Conservation (phyloP, 2,113 vertebrate species). For the Murina feae region DNA sequence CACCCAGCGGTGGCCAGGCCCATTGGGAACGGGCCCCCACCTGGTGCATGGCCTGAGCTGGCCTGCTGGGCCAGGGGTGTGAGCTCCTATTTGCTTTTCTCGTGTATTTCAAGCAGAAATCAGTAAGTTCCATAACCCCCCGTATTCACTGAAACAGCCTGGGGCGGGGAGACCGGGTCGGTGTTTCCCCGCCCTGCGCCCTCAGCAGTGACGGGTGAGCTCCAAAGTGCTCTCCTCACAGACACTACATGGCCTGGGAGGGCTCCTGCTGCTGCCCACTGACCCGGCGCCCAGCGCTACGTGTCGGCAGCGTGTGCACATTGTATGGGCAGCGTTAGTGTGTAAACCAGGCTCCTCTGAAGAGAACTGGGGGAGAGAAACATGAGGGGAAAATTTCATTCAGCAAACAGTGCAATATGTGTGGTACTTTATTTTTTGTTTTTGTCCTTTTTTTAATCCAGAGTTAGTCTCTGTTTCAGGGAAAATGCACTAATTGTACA, state of each 20-base stretch:
- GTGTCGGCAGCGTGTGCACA: slow-evolving; percentile 65
- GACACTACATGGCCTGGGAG: slow-evolving; percentile 52
- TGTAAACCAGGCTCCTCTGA: slow-evolving; percentile 76
- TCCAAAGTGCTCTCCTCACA: slow-evolving; percentile 49
- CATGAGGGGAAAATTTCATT: slow-evolving; percentile 79
- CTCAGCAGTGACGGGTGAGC: slow-evolving; percentile 32
- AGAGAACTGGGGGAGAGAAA: slow-evolving; percentile 81
- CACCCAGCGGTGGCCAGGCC: background rate
- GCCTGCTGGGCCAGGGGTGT: background rate
- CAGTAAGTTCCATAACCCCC: background rate
- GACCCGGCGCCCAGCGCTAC: too few relatives aligned
- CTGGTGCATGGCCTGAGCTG: background rate
- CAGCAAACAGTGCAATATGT: slow-evolving; percentile 84
- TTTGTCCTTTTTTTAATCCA: slow-evolving; percentile 78
- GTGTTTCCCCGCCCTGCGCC: background rate
- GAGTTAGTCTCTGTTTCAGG: slow-evolving; percentile 79
- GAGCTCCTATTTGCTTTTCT: slow-evolving; percentile 9
- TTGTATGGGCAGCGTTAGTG: slow-evolving; percentile 69
- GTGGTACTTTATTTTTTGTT: slow-evolving; percentile 78
- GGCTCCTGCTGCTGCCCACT: background rate
- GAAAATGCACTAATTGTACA: slow-evolving; percentile 79
- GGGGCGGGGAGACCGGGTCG: background rate
- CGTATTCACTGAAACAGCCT: background rate
- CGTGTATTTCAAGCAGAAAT: slow-evolving; percentile 5
- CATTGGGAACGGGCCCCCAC: background rate